Conservation (phyloP, 2,113 vertebrate genomes). For the Vanacampus margaritifer region DNA sequence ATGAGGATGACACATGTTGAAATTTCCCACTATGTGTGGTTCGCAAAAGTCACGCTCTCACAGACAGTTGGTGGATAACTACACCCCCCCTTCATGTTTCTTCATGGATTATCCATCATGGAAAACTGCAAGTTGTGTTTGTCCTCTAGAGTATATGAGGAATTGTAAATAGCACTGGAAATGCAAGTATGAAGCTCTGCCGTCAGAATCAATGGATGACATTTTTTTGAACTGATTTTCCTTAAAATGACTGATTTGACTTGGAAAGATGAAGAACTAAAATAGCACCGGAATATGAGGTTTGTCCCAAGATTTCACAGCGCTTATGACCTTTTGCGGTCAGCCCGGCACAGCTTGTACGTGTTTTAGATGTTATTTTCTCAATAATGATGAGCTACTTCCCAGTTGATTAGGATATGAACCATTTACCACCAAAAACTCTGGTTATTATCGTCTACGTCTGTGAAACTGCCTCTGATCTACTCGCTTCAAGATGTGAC, state of each 20-base stretch:
- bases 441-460: not conserved
- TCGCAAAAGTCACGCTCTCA: not conserved
- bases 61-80: not conserved
- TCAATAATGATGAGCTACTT: not conserved
- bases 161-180: too few relatives aligned
- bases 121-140: not conserved
- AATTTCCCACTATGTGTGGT: not conserved
- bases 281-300: not conserved
- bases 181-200: not conserved
- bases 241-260: not conserved
- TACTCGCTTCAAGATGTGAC: not conserved
- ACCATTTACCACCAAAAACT: not conserved
- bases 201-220: not conserved
- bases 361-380: not conserved
- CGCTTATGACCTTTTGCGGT: not conserved
- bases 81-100: not conserved
- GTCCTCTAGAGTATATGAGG: not conserved
- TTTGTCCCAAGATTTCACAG: not conserved
- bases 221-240: not conserved
- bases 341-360: not conserved
- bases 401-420: not conserved
- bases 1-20: not conserved
- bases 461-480: conserved; percentile 16
- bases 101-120: not conserved
- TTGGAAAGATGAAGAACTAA: not conserved